Evolutionary conservation across 2,888 invertebrate species (phyloP), one percentile per base, ranked within the genome.

Genomic region (Papilio demoleus): DNA sequence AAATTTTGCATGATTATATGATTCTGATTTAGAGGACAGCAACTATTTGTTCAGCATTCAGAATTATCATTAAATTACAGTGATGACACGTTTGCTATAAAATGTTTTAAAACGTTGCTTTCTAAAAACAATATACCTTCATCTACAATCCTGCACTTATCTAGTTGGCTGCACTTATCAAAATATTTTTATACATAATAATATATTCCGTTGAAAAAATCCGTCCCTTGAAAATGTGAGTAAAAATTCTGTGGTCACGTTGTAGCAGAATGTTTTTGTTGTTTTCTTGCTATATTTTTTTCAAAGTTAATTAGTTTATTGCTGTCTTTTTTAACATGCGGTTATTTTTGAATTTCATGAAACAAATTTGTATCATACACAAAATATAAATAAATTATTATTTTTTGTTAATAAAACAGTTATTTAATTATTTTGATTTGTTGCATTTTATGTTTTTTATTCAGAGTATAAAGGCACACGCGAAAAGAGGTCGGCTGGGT

Each of bases 391-490:
- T n/a, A n/a, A n/a, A n/a, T n/a, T n/a, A n/a, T n/a, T n/a, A n/a
- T n/a, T n/a, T n/a, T n/a, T n/a, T n/a, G n/a, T n/a, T n/a, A n/a
- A n/a, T n/a, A n/a, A n/a, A n/a, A n/a, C n/a, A n/a, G n/a, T n/a
- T n/a, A n/a, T n/a, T n/a, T n/a, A n/a, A n/a, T n/a, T n/a, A 31
- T 56, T 56, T 27, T 42, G 11, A 42, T 17, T 17, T 17, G 17
- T 17, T 19, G 58, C 31, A n/a, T 24, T 56, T 31, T 27, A n/a
- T 22, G 6, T 38, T 22, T 22, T n/a, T 19, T 64, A 38, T 53
- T 11, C 14, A 67, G 67, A 47, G 17, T 31, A 19, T 34, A 45
- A 68, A 64, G 40, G 40, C 14, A 31, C 59, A 64, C 22, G 22
- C 40, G 3, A 68, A 68, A 53, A 60, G 24, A 38, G 4, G 34